Evolutionary conservation across 2,797 vertebrate genomes (phyloP).

Genomic region (Apodemus agrarius): DNA sequence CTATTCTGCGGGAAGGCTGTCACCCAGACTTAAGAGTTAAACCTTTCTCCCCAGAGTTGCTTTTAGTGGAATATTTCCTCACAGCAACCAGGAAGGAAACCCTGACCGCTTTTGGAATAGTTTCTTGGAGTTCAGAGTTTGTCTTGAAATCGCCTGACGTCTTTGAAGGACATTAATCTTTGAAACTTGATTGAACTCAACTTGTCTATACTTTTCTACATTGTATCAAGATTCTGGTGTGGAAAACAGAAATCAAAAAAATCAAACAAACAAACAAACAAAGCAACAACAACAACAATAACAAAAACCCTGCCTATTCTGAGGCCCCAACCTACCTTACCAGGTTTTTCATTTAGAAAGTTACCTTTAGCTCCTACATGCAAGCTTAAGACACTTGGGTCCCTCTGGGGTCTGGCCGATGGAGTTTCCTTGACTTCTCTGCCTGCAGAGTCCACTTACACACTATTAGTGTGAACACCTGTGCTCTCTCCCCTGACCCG

Average conservation of each 20-base stretch:
- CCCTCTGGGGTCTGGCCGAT: background rate
- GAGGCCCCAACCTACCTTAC: background rate
- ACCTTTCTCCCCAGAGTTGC: background rate
- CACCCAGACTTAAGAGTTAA: background rate
- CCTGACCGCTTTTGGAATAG: background rate
- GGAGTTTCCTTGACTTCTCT: background rate
- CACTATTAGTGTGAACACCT: background rate
- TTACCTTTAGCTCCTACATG: background rate
- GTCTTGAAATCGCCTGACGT: background rate
- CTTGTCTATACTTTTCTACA: background rate
- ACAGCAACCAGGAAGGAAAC: background rate
- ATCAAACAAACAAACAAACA: too few relatives aligned
- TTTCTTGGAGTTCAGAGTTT: background rate
- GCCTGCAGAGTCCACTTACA: too few relatives aligned
- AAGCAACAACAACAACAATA: too few relatives aligned
- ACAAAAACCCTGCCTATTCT: background rate
- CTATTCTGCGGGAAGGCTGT: background rate
- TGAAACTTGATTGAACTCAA: background rate
- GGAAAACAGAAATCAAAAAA: background rate
- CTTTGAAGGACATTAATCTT: background rate
- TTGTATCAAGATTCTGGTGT: background rate
- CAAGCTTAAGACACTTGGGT: background rate
- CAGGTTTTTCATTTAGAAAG: background rate
- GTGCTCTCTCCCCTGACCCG: background rate
- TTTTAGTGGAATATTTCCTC: background rate